Evolutionary conservation across 1,140 invertebrate species (phyloP), one percentile per base, ranked within the genome.

Genomic region (Sycophila sp.): DNA sequence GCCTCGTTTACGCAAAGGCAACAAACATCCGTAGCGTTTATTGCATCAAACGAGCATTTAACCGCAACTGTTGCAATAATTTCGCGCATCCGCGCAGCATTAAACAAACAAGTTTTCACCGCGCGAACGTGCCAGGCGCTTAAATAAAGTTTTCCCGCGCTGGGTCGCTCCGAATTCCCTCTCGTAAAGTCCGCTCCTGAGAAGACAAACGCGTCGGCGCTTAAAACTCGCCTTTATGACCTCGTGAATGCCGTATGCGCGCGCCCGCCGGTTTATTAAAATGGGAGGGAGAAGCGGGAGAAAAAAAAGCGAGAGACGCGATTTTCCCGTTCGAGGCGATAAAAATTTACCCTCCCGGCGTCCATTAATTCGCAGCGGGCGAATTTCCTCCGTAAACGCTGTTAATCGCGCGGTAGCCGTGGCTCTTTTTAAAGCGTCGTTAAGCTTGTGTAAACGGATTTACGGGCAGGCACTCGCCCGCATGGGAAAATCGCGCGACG

Each of bases 61-160:
- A n/a, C n/a, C n/a, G n/a, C n/a, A n/a, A n/a, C n/a, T n/a, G n/a
- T n/a, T n/a, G 15, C 15, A 4, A 58, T 58, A 38, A 58, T 58
- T 38, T 58, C 8, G 17, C 32, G n/a, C 2, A 6, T 40, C 56
- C 56, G 19, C 8, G 32, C 36, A 34, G 17, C 53, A 6, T 3
- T 32, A 28, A 56, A 56, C 13, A 36, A n/a, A 17, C n/a, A 26
- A 59, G 26, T 17, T 32, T 38, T 40, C 36, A 11, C 1, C n/a
- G n/a, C n/a, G n/a, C n/a, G n/a, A n/a, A n/a, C 15, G 26, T 4
- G 42, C 42, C 47, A 49, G 36, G 62, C 19, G 17, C 30, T 32
- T 66, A 72, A n/a, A 74, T 74, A 70, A 67, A 74, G 62, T 72
- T 68, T 71, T 13, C 64, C 71, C 63, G n/a, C n/a, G n/a, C n/a